Base-by-base conservation (phyloP, 2,888 invertebrate genomes). In the Zygothrica quintamaculata region DNA sequence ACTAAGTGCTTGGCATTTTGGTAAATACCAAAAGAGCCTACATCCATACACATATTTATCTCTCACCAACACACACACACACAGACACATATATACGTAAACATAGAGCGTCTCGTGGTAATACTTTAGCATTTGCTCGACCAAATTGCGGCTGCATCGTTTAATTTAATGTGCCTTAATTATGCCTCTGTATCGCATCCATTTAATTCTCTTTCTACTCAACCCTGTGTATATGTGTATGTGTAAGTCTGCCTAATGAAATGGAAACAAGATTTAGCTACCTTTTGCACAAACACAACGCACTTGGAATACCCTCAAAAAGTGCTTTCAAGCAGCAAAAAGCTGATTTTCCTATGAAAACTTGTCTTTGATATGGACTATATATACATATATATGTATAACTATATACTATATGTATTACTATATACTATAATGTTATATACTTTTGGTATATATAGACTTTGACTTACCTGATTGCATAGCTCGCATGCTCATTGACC, bases 1-100 rank as follows among this genome's bases (percentile, higher is more conserved):
- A 5, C 18, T 3, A 22, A 86, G 86, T 84, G 84, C 64, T 61
- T 68, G 74, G 57, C 77, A 86, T 86, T 70, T 72, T 74, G 77
- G 57, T 44, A 79, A 81, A 86, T 79, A 77, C 51, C 68, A 76
- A 66, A n/a, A 76, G 60, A 62, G 56, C 16, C 52, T 12, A 3
- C 18, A 22, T 22, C 18, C 5, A 22, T 22, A 22, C 18, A 3
- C 18, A 5, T 22, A 2, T 22, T n/a, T n/a, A n/a, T 31, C 22
- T 25, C 31, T 36, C 52, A 25, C 58, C 40, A 13, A 65, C 31
- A 26, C 18, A 22, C 18, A 22, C 18, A 22, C 18, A 22, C 18
- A 22, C 18, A 22, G 3, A 22, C 18, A 22, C 18, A 22, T 6
- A 11, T 9, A 31, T 1, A 9, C n/a, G 6, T 9, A n/a, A 1